These are phyloP conservation scores for Podilymbus podiceps DNA, from an alignment of 2,113 vertebrate species.

Conservation along the genomic window DNA sequence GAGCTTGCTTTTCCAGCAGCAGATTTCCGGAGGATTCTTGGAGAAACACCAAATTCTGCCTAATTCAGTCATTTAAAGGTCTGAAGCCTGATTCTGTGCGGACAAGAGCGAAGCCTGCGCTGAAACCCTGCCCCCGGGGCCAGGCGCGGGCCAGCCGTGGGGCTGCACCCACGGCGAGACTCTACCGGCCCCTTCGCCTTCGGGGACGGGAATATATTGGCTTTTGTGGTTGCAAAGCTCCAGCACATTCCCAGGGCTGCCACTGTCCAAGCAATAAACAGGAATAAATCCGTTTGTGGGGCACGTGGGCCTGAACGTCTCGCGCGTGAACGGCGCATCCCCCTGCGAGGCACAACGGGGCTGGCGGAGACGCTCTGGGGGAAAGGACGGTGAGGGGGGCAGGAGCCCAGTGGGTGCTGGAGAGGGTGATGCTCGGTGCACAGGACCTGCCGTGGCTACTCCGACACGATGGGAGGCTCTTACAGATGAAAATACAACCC, in stretches of 20 bases:
- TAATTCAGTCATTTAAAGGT: conserved; percentile 46
- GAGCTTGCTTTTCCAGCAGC: conserved; percentile 65
- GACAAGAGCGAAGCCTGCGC: accelerated
- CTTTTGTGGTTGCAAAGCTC: accelerated
- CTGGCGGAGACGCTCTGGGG: not conserved
- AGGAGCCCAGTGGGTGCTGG: not conserved
- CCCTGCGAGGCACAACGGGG: accelerated
- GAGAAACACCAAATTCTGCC: conserved; percentile 58
- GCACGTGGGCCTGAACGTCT: not conserved
- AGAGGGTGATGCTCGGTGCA: not conserved
- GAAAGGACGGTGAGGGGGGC: not conserved
- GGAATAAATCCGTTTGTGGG: accelerated
- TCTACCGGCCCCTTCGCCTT: accelerated
- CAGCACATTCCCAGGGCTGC: not conserved
- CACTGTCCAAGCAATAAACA: not conserved
- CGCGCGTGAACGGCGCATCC: accelerated
- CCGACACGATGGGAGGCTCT: not conserved
- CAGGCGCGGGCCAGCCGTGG: not conserved
- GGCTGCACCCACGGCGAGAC: accelerated
- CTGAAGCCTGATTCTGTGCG: not conserved
- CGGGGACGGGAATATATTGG: accelerated
- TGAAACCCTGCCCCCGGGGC: not conserved
- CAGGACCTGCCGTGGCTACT: accelerated
- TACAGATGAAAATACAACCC: not conserved
- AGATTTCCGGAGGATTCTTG: conserved; percentile 66